Base-by-base conservation (phyloP, 2,113 vertebrate species). In the Gallinago jamesoni region DNA sequence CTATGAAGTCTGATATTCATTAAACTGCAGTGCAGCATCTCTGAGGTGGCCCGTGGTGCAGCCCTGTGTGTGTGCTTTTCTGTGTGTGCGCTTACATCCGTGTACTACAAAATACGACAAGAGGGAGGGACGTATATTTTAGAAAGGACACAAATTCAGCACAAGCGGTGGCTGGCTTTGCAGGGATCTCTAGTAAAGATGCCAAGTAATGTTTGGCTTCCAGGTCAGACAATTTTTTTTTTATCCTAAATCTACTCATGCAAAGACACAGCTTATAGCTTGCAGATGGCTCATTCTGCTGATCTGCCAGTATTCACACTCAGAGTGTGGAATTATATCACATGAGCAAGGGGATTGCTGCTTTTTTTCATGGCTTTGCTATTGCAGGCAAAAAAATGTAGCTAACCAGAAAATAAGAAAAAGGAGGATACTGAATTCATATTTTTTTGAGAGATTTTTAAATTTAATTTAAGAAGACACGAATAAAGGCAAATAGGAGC, bases 241-340 rank as follows among this genome's bases (percentile, higher is more conserved):
- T 95, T 90, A 96, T 94, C 94, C 92, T 94, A 97, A 97, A 97
- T 97, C 95, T 97, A 96, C 90, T 95, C 95, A 97, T 97, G 96
- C 96, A 97, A 96, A 97, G 79, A 96, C 94, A 95, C 37, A 95
- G 93, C 97, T 97, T 97, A 96, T 96, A 97, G 94, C 95, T 96
- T 97, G 93, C 96, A 97, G 97, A 97, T 97, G 97, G 96, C 92
- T 96, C 93, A 90, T 97, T 98, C 95, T 97, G 97, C 97, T 98
- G 97, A 97, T 93, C 96, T 97, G 97, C 96, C 96, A 96, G 96
- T 97, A 95, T 97, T 97, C 83, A 78, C 93, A 91, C 90, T 93
- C 93, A 67, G 95, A 94, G 89, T 85, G 94, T 88, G 91, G 96
- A 96, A 97, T 95, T 95, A 91, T 96, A 96, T 91, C 91, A 80